phyloP scores from a whole-genome alignment of 2,888 invertebrate genomes.

The Leucophenga maculata region DNA sequence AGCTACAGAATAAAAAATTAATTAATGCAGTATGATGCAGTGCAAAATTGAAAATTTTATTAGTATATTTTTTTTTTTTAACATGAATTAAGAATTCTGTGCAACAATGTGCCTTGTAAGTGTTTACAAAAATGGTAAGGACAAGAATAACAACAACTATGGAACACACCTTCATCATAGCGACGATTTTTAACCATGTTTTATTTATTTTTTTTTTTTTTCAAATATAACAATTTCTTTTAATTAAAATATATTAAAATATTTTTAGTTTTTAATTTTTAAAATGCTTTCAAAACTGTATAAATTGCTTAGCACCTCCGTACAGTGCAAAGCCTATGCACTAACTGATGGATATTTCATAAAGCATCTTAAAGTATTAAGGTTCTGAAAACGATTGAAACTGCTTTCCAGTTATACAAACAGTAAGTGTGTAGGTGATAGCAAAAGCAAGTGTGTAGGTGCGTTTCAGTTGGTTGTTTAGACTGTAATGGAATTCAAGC shows the following conservation, averaged over 20 bases:
- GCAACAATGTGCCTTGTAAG: constrained; percentile 4
- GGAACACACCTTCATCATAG: constrained; percentile 63
- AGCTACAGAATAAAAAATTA: neutral
- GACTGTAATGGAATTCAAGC: constrained; percentile 34
- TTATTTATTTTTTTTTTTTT: constrained; percentile 30
- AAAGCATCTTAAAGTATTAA: constrained; percentile 31
- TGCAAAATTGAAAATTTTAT: constrained; percentile 38
- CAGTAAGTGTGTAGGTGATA: neutral
- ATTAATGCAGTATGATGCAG: neutral
- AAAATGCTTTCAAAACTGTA: neutral
- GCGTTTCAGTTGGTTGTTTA: neutral
- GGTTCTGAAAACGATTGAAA: constrained; percentile 23
- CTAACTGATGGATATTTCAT: constrained; percentile 59
- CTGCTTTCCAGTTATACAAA: neutral
- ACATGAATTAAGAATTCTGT: too few species aligned
- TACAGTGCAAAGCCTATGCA: constrained; percentile 51
- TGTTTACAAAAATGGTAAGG: constrained; percentile 33
- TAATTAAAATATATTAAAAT: neutral
- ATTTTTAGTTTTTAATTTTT: neutral
- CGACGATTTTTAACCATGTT: constrained; percentile 70
- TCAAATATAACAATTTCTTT: neutral
- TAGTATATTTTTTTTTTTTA: constrained; percentile 40
- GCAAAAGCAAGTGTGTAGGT: constrained; percentile 3
- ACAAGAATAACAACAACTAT: neutral
- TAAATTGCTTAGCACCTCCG: constrained; percentile 37